A percentile compares a stretch with the other conserved stretches of the same genome.
phyloP scores from a whole-genome alignment of 64 coral and sea anemone genomes.

The Acropora tenuis region DNA sequence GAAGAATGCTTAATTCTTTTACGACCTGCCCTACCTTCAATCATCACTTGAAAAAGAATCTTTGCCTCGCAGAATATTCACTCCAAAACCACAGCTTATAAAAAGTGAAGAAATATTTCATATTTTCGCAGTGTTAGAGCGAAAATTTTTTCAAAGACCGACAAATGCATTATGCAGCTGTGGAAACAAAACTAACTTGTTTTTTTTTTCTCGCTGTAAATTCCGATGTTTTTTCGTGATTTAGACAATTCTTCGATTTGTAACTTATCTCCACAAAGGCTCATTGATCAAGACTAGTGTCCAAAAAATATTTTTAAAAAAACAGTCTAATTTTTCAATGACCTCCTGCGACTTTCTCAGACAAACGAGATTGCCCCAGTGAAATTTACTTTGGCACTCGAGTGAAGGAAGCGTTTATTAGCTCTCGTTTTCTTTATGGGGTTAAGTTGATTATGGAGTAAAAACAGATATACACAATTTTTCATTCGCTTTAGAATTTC shows the following conservation, averaged over 20 bases:
- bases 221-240: too few relatives aligned
- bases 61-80: not conserved
- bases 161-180: not conserved
- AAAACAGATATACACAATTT: not conserved
- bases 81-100: not conserved
- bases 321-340: not conserved
- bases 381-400: not conserved
- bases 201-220: too few relatives aligned
- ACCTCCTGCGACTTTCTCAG: too few relatives aligned
- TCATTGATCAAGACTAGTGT: too few relatives aligned
- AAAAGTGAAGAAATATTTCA: not conserved
- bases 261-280: too few relatives aligned
- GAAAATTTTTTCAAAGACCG: not conserved
- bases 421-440: not conserved
- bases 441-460: not conserved
- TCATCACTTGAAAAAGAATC: not conserved
- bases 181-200: not conserved
- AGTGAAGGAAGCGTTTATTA: not conserved
- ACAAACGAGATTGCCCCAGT: not conserved
- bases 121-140: not conserved
- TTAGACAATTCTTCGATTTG: too few relatives aligned
- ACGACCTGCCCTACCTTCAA: slow-evolving; percentile 16
- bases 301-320: not conserved
- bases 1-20: slow-evolving; percentile 34
- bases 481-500: not conserved